phyloP scores from a whole-genome alignment of 2,113 vertebrate species.

The Pionites leucogaster region DNA sequence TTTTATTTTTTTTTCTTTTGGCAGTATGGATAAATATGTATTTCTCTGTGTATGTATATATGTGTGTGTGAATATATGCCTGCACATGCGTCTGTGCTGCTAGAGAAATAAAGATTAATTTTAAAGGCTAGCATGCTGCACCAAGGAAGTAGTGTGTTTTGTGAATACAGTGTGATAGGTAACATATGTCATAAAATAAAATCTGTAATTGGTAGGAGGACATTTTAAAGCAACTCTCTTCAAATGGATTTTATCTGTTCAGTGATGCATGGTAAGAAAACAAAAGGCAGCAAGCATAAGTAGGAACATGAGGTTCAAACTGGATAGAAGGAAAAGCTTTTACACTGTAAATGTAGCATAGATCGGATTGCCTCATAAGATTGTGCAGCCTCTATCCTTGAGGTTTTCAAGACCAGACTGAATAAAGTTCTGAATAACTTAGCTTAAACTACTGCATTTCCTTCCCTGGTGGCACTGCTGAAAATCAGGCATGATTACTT shows the following conservation, averaged over 20 bases:
- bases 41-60: background rate
- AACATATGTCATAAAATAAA: background rate
- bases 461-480: background rate
- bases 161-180: background rate
- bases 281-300: background rate
- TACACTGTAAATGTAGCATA: fast-evolving
- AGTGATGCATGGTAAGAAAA: background rate
- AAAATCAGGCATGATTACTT: background rate
- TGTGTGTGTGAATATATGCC: background rate
- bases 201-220: background rate
- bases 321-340: background rate
- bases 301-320: background rate
- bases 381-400: background rate
- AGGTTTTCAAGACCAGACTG: background rate
- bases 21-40: background rate
- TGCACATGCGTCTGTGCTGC: background rate
- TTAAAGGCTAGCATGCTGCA: background rate
- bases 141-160: background rate
- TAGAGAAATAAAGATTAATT: background rate
- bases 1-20: background rate
- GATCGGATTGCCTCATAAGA: background rate
- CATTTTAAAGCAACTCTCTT: background rate
- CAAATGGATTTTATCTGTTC: background rate
- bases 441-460: background rate
- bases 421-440: background rate